These are phyloP conservation scores for Ichneumoninae sp. DNA, from an alignment of 2,888 invertebrate species.

Conservation along the genomic window DNA sequence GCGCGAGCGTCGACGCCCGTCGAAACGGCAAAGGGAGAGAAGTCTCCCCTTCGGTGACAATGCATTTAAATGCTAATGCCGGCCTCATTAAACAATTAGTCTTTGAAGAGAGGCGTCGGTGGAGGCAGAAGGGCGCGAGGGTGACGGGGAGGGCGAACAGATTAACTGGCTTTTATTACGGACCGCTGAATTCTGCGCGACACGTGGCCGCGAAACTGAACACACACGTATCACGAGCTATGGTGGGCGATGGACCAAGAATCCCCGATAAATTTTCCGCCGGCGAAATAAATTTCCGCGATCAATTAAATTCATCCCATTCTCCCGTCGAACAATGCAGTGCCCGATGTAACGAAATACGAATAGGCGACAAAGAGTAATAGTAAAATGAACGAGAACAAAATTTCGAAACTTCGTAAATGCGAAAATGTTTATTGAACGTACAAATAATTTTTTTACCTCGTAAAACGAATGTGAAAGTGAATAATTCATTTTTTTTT, in stretches of 20 bases:
- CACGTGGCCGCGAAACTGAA: slow-evolving; percentile 75
- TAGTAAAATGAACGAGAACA: too few species aligned
- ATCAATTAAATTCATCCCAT: neutral
- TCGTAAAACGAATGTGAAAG: neutral
- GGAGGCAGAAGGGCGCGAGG: slow-evolving; percentile 62
- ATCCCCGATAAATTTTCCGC: neutral
- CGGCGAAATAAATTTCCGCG: slow-evolving; percentile 21
- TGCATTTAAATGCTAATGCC: slow-evolving; percentile 82
- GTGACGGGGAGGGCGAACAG: slow-evolving; percentile 62
- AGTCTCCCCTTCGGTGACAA: slow-evolving; percentile 67
- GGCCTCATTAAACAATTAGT: slow-evolving; percentile 82
- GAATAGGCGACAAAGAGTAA: neutral
- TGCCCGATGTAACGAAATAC: neutral
- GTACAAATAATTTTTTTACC: too few species aligned
- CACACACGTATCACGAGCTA: slow-evolving; percentile 23
- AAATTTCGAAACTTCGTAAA: too few species aligned
- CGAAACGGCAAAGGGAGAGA: slow-evolving; percentile 65
- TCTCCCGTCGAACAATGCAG: neutral
- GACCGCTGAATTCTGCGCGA: slow-evolving; percentile 76
- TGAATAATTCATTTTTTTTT: neutral
- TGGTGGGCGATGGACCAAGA: slow-evolving; percentile 20
- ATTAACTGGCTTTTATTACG: slow-evolving; percentile 80
- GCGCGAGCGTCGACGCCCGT: slow-evolving; percentile 48
- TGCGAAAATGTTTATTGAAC: too few species aligned
- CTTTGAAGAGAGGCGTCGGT: slow-evolving; percentile 75